These are phyloP conservation scores for Brachionus plicatilis DNA, from an alignment of 1,140 invertebrate genomes.

Conservation along the genomic window DNA sequence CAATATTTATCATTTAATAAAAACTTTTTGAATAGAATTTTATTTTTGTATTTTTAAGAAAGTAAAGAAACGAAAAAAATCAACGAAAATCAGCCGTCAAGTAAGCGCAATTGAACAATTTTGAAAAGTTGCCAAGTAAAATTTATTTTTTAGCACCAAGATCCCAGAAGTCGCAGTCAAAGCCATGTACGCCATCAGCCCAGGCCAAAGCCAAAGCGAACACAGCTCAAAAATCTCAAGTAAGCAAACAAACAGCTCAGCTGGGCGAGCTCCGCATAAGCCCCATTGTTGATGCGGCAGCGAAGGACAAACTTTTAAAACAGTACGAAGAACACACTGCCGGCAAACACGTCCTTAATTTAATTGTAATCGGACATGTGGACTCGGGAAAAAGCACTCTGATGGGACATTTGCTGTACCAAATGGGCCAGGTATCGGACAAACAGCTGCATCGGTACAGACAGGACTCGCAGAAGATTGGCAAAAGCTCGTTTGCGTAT, in stretches of 20 bases:
- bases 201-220: neutral
- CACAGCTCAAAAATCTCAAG: neutral
- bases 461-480: slow-evolving; percentile 91
- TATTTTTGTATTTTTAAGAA: neutral
- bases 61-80: neutral
- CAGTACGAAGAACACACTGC: slow-evolving; percentile 47
- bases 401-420: slow-evolving; percentile 85
- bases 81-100: neutral
- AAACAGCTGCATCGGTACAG: slow-evolving; percentile 93
- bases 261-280: neutral
- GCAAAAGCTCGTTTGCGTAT: slow-evolving; percentile 95
- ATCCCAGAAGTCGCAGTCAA: neutral
- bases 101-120: neutral
- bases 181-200: neutral
- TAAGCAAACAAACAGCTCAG: neutral
- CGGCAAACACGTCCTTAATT: slow-evolving; percentile 78
- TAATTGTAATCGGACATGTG: slow-evolving; percentile 71
- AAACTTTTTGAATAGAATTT: neutral
- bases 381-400: slow-evolving; percentile 79
- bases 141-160: neutral
- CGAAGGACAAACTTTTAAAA: slow-evolving; percentile 18
- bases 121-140: neutral
- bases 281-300: neutral
- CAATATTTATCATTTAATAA: neutral
- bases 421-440: slow-evolving; percentile 79